Evolutionary conservation across 2,797 vertebrate species (phyloP), one percentile per base, ranked within the genome.

Genomic region (Hippopotamyrus pictus): DNA sequence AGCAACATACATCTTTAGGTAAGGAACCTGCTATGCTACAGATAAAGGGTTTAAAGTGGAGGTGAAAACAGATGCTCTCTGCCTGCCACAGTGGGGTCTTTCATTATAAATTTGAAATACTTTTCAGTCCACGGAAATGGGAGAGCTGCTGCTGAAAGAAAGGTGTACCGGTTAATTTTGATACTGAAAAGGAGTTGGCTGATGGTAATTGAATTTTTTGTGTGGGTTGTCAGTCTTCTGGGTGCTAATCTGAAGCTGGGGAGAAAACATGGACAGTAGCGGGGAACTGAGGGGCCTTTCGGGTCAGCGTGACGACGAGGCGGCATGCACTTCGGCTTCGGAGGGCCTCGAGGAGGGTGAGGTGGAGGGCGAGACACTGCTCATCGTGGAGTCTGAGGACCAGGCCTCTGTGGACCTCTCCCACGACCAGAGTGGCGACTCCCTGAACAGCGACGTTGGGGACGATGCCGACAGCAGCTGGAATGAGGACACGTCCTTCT

Each of bases 331-430:
- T 0, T 98, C 98, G 0, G 96, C 97, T n/a, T 99, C 97, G 0
- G 98, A 99, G 91, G 98, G 98, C 0, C 93, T 99, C 95, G 98
- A 99, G 92, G 98, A 99, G 89, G 98, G 98, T 0, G 98, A 99
- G 93, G 98, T 99, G 93, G 98, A 99, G 94, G 98, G 98, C 0
- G 98, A 99, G 93, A 99, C 98, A 0, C 96, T 99, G 37, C 93
- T 99, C 14, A 98, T 99, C 0, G 98, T 99, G 0, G 98, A 99
- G 91, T 98, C 98, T 0, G 98, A 99, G 93, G 98, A 99, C 91
- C 98, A 98, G 94, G 97, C 97, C 0, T 99, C 98, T 0, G 97
- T 99, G 91, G 98, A 99, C 91, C 96, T 99, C 57, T 99, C 98
- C 0, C 98, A 99, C 0, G 98, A 99, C 93, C 98, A 99, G 92